phyloP scores from a whole-genome alignment of 37 sponge, comb jelly and placozoan species.

The Theonella swinhoei region DNA sequence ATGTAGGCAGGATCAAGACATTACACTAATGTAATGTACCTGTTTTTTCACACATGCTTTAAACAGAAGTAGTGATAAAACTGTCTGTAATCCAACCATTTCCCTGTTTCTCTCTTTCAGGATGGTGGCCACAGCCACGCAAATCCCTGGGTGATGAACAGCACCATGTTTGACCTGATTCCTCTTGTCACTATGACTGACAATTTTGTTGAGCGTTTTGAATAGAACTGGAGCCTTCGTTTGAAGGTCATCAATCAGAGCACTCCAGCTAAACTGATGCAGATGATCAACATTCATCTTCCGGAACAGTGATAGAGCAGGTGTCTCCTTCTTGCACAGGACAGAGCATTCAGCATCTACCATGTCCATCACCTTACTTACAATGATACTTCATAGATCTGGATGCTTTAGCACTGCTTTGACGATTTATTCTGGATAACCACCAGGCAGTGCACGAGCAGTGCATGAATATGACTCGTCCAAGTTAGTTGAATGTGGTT shows the following conservation, averaged over 20 bases:
- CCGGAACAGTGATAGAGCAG: not conserved
- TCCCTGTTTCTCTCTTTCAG: slow-evolving; percentile 27
- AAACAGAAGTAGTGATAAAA: slow-evolving; percentile 4
- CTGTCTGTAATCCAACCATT: not conserved
- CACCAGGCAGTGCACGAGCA: slow-evolving; percentile 10
- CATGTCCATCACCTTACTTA: not conserved
- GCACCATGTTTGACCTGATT: slow-evolving; percentile 1
- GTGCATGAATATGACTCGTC: too few species aligned
- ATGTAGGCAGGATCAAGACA: too few species aligned
- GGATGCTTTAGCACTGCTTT: not conserved
- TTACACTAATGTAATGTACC: not conserved
- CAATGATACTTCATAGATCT: not conserved
- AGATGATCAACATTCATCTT: not conserved
- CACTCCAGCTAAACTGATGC: not conserved
- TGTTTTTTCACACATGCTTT: not conserved
- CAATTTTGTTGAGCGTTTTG: not conserved
- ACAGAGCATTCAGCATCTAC: slow-evolving; percentile 1
- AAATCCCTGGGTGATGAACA: slow-evolving; percentile 13
- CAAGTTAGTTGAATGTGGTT: not conserved
- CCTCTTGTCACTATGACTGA: not conserved
- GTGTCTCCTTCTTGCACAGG: not conserved
- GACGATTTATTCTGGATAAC: not conserved
- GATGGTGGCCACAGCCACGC: slow-evolving; percentile 5
- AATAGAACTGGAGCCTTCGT: slow-evolving; percentile 15
- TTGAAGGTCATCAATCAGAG: not conserved